phyloP scores from a whole-genome alignment of 2,797 vertebrate genomes.

The Semotilus atromaculatus region DNA sequence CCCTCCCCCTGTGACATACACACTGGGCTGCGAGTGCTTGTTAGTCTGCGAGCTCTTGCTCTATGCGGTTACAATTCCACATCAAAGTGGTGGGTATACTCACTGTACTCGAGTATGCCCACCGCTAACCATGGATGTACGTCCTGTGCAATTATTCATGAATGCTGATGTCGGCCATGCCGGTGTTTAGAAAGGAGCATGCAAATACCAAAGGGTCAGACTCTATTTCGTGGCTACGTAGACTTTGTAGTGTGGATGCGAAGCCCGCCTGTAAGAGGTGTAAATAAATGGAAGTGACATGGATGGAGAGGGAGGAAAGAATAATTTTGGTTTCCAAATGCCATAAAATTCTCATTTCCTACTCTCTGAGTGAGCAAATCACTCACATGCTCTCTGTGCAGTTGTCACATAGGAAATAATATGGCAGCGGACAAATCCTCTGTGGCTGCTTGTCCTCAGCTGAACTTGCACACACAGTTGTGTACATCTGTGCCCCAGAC shows the following conservation, averaged over 20 bases:
- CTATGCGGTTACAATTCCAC: slow-evolving; percentile 50
- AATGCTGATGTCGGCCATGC: slow-evolving; percentile 46
- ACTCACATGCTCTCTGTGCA: slow-evolving; percentile 17
- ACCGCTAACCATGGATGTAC: slow-evolving; percentile 38
- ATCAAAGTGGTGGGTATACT: slow-evolving; percentile 50
- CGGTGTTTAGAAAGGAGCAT: slow-evolving; percentile 48
- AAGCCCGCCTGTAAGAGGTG: slow-evolving; percentile 24
- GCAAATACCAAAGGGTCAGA: slow-evolving; percentile 52
- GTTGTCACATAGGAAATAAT: slow-evolving; percentile 45
- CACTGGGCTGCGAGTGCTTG: slow-evolving; percentile 52
- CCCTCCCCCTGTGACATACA: slow-evolving; percentile 62
- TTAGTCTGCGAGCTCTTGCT: slow-evolving; percentile 53
- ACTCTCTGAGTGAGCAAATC: slow-evolving; percentile 41
- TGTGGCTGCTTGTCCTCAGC: slow-evolving; percentile 60
- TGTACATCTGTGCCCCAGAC: slow-evolving; percentile 64
- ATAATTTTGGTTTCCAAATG: slow-evolving; percentile 31
- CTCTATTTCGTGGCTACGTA: slow-evolving; percentile 28
- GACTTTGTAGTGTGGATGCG: not conserved
- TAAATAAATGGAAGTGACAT: slow-evolving; percentile 40
- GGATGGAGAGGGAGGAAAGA: slow-evolving; percentile 26
- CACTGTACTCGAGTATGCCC: slow-evolving; percentile 34
- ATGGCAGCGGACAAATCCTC: slow-evolving; percentile 58
- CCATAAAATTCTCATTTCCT: slow-evolving; percentile 43
- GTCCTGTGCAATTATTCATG: slow-evolving; percentile 54
- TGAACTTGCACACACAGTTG: slow-evolving; percentile 68